Percentiles rank a stretch among this genome's conserved stretches.
Conservation (phyloP, 2,797 vertebrate species). For the Kryptolebias ocellatus region DNA sequence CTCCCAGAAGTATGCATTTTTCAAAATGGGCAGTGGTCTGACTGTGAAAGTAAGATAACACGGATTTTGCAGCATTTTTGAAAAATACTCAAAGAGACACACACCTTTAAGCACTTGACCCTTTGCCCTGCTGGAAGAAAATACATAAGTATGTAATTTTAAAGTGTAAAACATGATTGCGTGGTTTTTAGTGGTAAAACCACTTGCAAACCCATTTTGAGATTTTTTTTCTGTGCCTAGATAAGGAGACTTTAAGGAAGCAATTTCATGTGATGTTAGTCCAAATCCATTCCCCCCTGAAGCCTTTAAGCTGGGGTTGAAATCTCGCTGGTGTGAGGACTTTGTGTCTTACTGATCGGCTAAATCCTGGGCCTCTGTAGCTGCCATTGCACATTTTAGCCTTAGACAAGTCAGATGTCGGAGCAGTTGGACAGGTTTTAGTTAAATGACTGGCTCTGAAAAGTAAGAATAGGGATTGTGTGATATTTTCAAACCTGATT, state of each 20-base stretch:
- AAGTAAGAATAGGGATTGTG: neutral
- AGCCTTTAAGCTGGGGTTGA: constrained; percentile 75
- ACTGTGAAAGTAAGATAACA: constrained; percentile 75
- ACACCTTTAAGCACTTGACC: constrained; percentile 75
- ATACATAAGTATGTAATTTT: constrained; percentile 76
- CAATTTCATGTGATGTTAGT: constrained; percentile 83
- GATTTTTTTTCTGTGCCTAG: constrained; percentile 62
- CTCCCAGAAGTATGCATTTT: constrained; percentile 62
- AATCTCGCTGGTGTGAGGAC: constrained; percentile 74
- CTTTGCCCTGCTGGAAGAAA: constrained; percentile 64
- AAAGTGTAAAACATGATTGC: constrained; percentile 79
- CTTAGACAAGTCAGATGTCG: constrained; percentile 34
- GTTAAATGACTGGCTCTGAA: constrained; percentile 8
- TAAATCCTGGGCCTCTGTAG: constrained; percentile 60
- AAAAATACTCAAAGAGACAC: constrained; percentile 66
- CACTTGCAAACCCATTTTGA: constrained; percentile 72
- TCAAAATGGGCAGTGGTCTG: constrained; percentile 55
- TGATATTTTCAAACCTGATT: constrained; percentile 3
- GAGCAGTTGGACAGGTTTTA: constrained; percentile 23
- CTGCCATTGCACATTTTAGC: constrained; percentile 47
- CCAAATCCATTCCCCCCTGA: constrained; percentile 74
- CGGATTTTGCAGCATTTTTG: constrained; percentile 60
- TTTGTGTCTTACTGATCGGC: constrained; percentile 75
- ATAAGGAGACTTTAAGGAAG: constrained; percentile 84
- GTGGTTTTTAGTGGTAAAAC: constrained; percentile 74